A percentile compares a stretch with the other conserved stretches of the same genome.
These are phyloP conservation scores for Tetramorium alpestre DNA, from an alignment of 1,140 invertebrate species.

Conservation along the genomic window DNA sequence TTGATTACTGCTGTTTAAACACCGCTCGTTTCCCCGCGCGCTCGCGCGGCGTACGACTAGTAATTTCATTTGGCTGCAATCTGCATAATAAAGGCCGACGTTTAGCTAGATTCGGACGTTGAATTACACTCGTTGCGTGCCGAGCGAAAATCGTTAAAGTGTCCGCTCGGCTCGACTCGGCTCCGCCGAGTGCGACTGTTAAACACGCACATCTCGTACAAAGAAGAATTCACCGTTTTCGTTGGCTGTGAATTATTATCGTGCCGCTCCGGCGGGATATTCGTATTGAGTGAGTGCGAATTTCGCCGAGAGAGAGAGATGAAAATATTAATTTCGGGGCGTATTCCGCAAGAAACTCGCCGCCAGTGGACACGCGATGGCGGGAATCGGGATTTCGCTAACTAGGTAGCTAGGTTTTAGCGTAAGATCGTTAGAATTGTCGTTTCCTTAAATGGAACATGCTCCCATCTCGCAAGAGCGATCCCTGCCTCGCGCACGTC, in stretches of 20 bases:
- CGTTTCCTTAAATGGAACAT: slow-evolving; percentile 22
- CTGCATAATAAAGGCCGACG: slow-evolving; percentile 58
- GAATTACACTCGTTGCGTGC: slow-evolving; percentile 58
- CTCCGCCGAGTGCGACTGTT: slow-evolving; percentile 1
- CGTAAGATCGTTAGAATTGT: slow-evolving; percentile 32
- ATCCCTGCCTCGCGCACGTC: background rate
- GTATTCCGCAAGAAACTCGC: background rate
- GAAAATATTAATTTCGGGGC: slow-evolving; percentile 24
- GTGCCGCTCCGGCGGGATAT: slow-evolving; percentile 27
- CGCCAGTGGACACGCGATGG: background rate
- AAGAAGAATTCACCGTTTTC: slow-evolving; percentile 29
- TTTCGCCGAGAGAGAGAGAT: background rate
- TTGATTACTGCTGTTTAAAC: slow-evolving; percentile 51
- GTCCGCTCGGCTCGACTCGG: slow-evolving; percentile 11
- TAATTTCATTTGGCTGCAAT: slow-evolving; percentile 60
- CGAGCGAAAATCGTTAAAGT: slow-evolving; percentile 53
- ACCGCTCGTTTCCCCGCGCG: slow-evolving; percentile 22
- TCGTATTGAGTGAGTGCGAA: slow-evolving; percentile 32
- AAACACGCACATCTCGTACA: slow-evolving; percentile 17
- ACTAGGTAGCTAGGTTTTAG: slow-evolving; percentile 63
- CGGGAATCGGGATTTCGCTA: slow-evolving; percentile 49
- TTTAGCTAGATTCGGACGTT: slow-evolving; percentile 60
- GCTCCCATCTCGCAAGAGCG: background rate
- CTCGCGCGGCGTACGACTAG: slow-evolving; percentile 36
- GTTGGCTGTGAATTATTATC: slow-evolving; percentile 50